These are phyloP conservation scores for Apis florea DNA, from an alignment of 1,140 invertebrate species.

Conservation along the genomic window DNA sequence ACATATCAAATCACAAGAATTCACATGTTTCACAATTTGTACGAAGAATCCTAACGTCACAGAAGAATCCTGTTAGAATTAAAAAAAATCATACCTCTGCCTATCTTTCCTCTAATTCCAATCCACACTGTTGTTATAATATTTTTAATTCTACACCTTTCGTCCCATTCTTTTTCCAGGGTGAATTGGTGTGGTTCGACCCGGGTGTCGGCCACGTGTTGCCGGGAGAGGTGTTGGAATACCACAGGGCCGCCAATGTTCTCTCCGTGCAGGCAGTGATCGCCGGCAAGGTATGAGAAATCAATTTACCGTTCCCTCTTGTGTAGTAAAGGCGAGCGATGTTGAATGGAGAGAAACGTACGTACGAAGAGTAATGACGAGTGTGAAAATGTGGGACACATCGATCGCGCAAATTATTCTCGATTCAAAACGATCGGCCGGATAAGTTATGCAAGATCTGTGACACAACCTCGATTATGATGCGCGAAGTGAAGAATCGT, in stretches of 20 bases:
- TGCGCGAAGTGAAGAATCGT: not conserved
- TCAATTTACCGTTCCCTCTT: not conserved
- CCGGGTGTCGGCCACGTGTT: slow-evolving; percentile 92
- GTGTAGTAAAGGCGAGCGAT: too few relatives aligned
- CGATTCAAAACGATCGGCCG: slow-evolving; percentile 16
- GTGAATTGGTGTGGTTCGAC: slow-evolving; percentile 96
- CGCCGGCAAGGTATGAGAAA: slow-evolving; percentile 88
- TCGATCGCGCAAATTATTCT: slow-evolving; percentile 1
- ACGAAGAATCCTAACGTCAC: too few relatives aligned
- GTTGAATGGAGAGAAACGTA: not conserved
- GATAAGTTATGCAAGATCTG: slow-evolving; percentile 33
- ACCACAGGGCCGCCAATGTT: slow-evolving; percentile 92
- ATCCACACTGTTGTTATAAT: too few relatives aligned
- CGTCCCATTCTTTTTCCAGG: slow-evolving; percentile 74
- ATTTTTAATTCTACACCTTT: too few relatives aligned
- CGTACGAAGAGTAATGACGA: not conserved
- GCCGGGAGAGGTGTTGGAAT: slow-evolving; percentile 93
- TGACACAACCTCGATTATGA: slow-evolving; percentile 18
- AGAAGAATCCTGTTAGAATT: too few relatives aligned
- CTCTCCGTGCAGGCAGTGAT: slow-evolving; percentile 93
- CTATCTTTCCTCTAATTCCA: too few relatives aligned
- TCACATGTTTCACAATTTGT: too few relatives aligned
- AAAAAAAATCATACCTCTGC: too few relatives aligned
- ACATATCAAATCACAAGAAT: too few relatives aligned
- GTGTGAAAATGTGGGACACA: not conserved